Percentiles rank a stretch among this genome's conserved stretches.
Conservation (phyloP, 2,888 invertebrate genomes). For the Bruchidius siliquastri region DNA sequence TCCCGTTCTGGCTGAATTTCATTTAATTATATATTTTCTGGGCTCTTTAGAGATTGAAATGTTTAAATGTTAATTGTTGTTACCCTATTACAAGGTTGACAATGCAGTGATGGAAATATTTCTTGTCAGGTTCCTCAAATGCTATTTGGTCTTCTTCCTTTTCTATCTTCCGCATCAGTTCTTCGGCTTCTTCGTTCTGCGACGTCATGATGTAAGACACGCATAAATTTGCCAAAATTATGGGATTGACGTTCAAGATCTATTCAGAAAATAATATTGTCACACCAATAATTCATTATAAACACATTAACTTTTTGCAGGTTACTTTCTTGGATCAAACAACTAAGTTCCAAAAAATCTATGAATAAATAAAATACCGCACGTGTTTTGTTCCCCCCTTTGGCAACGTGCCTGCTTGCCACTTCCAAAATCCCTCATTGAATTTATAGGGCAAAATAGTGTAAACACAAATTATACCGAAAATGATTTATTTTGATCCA, state of each 20-base stretch:
- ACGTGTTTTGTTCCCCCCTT: no score
- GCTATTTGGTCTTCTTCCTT: constrained; percentile 93
- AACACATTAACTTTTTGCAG: not conserved
- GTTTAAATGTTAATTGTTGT: no score
- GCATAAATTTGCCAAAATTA: constrained; percentile 95
- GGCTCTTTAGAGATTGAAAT: no score
- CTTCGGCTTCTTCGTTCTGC: constrained; percentile 98
- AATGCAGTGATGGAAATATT: constrained; percentile 93
- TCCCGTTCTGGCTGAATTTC: no score
- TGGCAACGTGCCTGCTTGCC: no score
- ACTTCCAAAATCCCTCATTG: no score
- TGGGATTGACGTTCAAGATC: constrained; percentile 93
- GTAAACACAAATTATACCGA: no score
- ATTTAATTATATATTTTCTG: no score
- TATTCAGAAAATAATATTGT: constrained; percentile 40
- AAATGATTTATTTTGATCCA: not conserved
- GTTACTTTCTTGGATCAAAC: no score
- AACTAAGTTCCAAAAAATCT: no score
- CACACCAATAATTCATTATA: not conserved
- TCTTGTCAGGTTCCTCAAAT: constrained; percentile 88
- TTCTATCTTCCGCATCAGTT: constrained; percentile 97
- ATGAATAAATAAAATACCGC: no score
- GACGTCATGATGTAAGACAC: constrained; percentile 99
- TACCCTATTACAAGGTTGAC: constrained; percentile 97
- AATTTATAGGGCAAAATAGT: no score